Conservation (phyloP, 2,888 invertebrate genomes). For the Drosophila fulvimacula region DNA sequence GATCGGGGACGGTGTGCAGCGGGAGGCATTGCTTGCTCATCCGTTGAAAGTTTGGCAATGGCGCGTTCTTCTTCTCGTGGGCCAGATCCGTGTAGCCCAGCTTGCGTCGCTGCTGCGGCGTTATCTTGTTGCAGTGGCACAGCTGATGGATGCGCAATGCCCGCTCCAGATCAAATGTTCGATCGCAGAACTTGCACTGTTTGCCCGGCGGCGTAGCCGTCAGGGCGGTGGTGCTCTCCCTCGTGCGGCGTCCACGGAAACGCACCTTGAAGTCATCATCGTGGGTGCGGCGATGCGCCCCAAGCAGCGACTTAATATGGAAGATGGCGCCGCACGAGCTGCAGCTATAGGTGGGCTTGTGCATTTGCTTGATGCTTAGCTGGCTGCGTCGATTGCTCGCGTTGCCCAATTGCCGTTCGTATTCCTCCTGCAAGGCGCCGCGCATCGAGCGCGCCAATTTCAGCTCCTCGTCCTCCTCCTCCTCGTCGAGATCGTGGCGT, state of each 20-base stretch:
- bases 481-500: conserved; percentile 37
- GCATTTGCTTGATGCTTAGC: conserved; percentile 17
- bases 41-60: conserved; percentile 59
- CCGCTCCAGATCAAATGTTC: conserved; percentile 63
- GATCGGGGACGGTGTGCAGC: conserved; percentile 21
- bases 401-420: conserved; percentile 7
- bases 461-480: conserved; percentile 15
- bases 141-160: conserved; percentile 69
- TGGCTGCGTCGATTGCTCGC: conserved; percentile 20
- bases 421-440: conserved; percentile 22
- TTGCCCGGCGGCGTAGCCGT: conserved; percentile 1
- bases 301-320: conserved; percentile 63
- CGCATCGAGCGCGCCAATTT: conserved; percentile 9
- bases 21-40: conserved; percentile 11
- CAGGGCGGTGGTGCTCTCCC: conserved; percentile 11
- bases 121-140: conserved; percentile 65
- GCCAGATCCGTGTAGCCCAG: conserved; percentile 63
- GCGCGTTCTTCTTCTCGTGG: conserved; percentile 70
- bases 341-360: conserved; percentile 52
- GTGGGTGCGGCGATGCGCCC: conserved; percentile 62
- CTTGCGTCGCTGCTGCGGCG: conserved; percentile 68
- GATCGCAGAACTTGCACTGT: conserved; percentile 65
- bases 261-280: conserved; percentile 64
- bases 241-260: conserved; percentile 17
- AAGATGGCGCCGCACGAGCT: conserved; percentile 59